Conservation (phyloP, 2,888 invertebrate species). For the Drosophila prolongata region DNA sequence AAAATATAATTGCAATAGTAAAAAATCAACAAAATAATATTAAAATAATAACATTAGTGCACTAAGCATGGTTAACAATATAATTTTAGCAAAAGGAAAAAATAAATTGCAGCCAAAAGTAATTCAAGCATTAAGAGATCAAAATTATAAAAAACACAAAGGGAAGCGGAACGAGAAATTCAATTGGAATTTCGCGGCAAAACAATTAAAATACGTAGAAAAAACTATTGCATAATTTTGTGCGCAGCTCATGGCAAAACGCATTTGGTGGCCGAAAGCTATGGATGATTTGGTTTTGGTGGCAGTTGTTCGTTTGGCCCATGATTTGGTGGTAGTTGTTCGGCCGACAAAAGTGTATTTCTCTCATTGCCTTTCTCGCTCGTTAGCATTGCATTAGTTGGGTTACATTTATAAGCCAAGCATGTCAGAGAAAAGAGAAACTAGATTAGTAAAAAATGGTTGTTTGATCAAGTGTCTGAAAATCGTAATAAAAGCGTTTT, state of each 20-base stretch:
- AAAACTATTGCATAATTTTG: slow-evolving; percentile 75
- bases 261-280: slow-evolving; percentile 64
- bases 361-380: slow-evolving; percentile 47
- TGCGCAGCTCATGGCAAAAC: slow-evolving; percentile 47
- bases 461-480: slow-evolving; percentile 53
- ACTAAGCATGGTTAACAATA: slow-evolving; percentile 61
- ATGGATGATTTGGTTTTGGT: slow-evolving; percentile 18
- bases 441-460: slow-evolving; percentile 81
- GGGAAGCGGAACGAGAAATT: slow-evolving; percentile 45
- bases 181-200: slow-evolving; percentile 53
- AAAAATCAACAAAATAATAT: slow-evolving; percentile 56
- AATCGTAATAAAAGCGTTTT: slow-evolving; percentile 22
- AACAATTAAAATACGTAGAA: slow-evolving; percentile 34
- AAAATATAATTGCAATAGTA: slow-evolving; percentile 55
- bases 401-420: slow-evolving; percentile 80
- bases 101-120: slow-evolving; percentile 59
- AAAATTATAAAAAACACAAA: slow-evolving; percentile 49
- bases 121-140: slow-evolving; percentile 70
- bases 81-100: slow-evolving; percentile 61
- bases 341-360: slow-evolving; percentile 21
- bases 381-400: slow-evolving; percentile 75
- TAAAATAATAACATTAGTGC: slow-evolving; percentile 56
- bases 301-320: slow-evolving; percentile 17
- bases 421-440: slow-evolving; percentile 83
- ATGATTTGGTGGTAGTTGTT: slow-evolving; percentile 13